These are phyloP conservation scores for Pantelozetes paolii DNA, from an alignment of 2,888 invertebrate species.

Conservation along the genomic window DNA sequence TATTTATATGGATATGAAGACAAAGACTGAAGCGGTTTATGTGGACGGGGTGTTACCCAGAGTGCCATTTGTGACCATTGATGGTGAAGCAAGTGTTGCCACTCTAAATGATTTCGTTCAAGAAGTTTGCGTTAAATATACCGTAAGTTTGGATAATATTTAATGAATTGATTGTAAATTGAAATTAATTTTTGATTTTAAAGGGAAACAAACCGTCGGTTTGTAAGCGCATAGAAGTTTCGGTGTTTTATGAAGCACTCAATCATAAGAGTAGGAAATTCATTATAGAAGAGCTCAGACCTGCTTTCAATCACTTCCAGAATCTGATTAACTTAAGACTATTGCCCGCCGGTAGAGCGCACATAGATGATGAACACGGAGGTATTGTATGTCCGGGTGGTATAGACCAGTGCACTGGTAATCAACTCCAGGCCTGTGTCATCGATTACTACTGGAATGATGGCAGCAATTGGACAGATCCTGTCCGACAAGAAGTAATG, in stretches of 20 bases:
- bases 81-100: constrained; percentile 17
- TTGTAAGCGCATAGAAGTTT: constrained; percentile 28
- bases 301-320: constrained; percentile 31
- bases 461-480: constrained; percentile 35
- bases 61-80: constrained; percentile 25
- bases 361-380: background rate
- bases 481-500: constrained; percentile 32
- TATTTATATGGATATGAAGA: background rate
- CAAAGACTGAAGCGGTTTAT: constrained; percentile 7
- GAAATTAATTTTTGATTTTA: constrained; percentile 5
- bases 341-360: constrained; percentile 26
- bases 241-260: constrained; percentile 33
- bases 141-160: background rate
- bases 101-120: constrained; percentile 1
- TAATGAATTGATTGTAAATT: background rate
- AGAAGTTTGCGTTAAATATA: constrained; percentile 28
- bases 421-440: constrained; percentile 37
- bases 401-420: constrained; percentile 15
- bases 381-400: constrained; percentile 22
- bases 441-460: constrained; percentile 39
- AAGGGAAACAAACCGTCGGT: constrained; percentile 16
- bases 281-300: constrained; percentile 34
- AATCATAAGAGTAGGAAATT: constrained; percentile 33
- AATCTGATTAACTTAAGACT: constrained; percentile 30
- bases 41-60: background rate